Conservation (phyloP, 2,888 invertebrate genomes). For the Lutraria lutraria region DNA sequence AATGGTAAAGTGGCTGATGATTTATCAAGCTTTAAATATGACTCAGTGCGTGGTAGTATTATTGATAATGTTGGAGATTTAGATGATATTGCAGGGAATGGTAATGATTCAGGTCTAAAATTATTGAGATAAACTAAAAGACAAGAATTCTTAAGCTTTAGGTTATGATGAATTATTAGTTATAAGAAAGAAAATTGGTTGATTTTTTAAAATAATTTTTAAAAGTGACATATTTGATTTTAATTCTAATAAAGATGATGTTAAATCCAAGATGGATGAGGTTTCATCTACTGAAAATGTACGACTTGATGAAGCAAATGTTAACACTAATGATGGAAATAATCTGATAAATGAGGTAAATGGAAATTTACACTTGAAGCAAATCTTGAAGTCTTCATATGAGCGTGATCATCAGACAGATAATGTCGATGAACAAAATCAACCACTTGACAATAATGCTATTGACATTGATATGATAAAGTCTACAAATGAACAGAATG, state of each 20-base stretch:
- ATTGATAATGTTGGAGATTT: not conserved
- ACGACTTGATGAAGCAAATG: not conserved
- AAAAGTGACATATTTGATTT: not conserved
- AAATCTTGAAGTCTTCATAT: slow-evolving; percentile 17
- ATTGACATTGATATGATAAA: not conserved
- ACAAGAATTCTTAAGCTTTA: not conserved
- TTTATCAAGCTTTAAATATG: not conserved
- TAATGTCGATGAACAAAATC: not conserved
- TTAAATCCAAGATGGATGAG: not conserved
- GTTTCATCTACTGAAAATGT: not conserved
- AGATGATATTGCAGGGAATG: not conserved
- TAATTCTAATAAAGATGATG: not conserved
- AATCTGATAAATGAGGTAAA: not conserved
- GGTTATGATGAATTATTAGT: not conserved
- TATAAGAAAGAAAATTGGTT: not conserved
- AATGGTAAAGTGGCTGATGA: not conserved
- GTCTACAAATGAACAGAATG: not conserved
- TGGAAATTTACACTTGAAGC: slow-evolving; percentile 1
- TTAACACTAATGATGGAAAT: not conserved
- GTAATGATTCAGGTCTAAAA: not conserved
- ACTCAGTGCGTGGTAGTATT: not conserved
- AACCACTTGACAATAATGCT: not conserved
- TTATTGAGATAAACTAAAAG: not conserved
- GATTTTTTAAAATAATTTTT: not conserved
- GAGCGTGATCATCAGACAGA: not conserved